These are phyloP conservation scores for Caenorhabditis sp. DNA, from an alignment of 2,888 invertebrate genomes.

Conservation along the genomic window DNA sequence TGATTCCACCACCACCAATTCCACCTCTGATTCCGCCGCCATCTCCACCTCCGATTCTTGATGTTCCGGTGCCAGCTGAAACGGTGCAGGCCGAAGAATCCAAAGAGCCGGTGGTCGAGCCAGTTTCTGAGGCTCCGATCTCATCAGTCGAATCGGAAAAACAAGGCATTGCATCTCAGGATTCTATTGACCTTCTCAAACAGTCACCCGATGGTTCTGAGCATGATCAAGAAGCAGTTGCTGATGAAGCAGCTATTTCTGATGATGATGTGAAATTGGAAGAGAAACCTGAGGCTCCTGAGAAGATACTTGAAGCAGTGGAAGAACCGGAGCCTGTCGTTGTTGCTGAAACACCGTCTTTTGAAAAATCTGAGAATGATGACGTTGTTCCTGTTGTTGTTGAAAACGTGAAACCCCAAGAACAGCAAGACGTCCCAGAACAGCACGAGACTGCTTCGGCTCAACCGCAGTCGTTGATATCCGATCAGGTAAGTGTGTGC, in stretches of 20 bases:
- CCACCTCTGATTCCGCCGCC: conserved; percentile 4
- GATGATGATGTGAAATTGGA: neutral
- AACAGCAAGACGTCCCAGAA: neutral
- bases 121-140: neutral
- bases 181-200: too few species aligned
- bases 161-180: too few species aligned
- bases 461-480: conserved; percentile 32
- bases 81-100: neutral
- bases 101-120: neutral
- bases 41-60: neutral
- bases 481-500: conserved; percentile 54
- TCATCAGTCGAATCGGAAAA: too few species aligned
- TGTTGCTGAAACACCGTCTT: neutral
- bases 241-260: neutral
- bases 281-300: neutral
- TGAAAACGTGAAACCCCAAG: neutral
- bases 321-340: neutral
- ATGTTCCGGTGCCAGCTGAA: neutral
- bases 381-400: too few species aligned
- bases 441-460: neutral
- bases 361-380: too few species aligned
- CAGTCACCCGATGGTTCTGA: too few species aligned
- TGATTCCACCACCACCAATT: neutral
- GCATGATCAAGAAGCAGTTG: too few species aligned
- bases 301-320: neutral